These are phyloP conservation scores for Ypsolopha sequella DNA, from an alignment of 2,888 invertebrate genomes.

Conservation along the genomic window DNA sequence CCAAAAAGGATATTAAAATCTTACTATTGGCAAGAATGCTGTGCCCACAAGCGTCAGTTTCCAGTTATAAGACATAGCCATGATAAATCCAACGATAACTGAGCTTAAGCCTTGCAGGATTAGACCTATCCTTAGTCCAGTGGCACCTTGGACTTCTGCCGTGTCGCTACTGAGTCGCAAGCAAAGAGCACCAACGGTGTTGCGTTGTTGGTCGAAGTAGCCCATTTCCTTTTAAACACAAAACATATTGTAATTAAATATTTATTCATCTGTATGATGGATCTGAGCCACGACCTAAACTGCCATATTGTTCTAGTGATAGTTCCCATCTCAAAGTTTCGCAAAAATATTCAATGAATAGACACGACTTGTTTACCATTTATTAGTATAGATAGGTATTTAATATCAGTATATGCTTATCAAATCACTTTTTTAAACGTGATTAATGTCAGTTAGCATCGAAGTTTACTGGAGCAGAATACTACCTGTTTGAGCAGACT, in stretches of 20 bases:
- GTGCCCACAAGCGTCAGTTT: conserved; percentile 73
- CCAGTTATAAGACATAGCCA: conserved; percentile 72
- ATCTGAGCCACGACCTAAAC: too few relatives aligned
- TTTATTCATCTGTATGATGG: too few relatives aligned
- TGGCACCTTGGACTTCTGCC: conserved; percentile 74
- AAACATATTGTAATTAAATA: too few relatives aligned
- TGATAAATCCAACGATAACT: conserved; percentile 66
- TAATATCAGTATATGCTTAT: too few relatives aligned
- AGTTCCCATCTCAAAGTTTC: too few relatives aligned
- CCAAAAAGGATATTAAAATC: conserved; percentile 23
- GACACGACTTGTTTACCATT: too few relatives aligned
- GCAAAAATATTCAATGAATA: too few relatives aligned
- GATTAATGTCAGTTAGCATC: too few relatives aligned
- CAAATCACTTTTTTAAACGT: too few relatives aligned
- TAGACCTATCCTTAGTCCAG: conserved; percentile 71
- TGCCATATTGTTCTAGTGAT: too few relatives aligned
- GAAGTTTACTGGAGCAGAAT: background rate
- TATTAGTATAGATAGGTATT: too few relatives aligned
- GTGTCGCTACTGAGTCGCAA: conserved; percentile 74
- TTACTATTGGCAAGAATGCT: conserved; percentile 64
- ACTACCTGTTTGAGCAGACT: conserved; percentile 69
- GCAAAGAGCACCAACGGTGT: conserved; percentile 74
- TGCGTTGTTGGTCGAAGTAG: conserved; percentile 72
- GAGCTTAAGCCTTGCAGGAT: conserved; percentile 74
- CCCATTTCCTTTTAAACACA: conserved; percentile 63